Evolutionary conservation across 2,888 invertebrate species (phyloP), one percentile per base, ranked within the genome.

Genomic region (Lochmaea crataegi): DNA sequence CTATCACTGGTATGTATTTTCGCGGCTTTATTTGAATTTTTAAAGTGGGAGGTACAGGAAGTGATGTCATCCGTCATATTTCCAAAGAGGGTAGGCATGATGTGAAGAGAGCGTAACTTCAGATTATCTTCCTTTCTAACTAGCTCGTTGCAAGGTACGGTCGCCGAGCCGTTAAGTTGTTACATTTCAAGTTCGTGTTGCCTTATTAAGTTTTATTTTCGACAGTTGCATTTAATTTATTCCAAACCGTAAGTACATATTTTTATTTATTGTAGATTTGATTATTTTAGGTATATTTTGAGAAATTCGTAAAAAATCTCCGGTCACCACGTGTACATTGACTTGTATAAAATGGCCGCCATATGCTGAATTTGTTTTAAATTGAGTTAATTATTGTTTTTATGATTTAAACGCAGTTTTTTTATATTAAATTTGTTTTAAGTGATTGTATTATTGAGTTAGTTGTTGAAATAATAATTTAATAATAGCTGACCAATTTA

Each of bases 61-160:
- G 67, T 79, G 80, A 80, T 79, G 78, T 79, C 78, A 78, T 66
- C 58, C 14, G 51, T 45, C 64, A 69, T 57, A 65, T 32, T 42
- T 53, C 60, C 78, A 58, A 76, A 76, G 75, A 80, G 76, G 75
- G 78, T 65, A n/a, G 63, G 48, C 22, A 61, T 53, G 67, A 76
- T 75, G 76, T 74, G 82, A 80, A 80, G 79, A 78, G 80, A 80
- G 78, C 79, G 79, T 78, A 80, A 80, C 78, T 76, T 77, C 80
- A 76, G 77, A 78, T 77, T 77, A 81, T 85, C 85, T 82, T 86
- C 85, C 86, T 87, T 87, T 87, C 84, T 84, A 82, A 85, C 84
- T 84, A 81, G 84, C 81, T 84, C 85, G 83, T 85, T 84, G 82
- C 78, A 78, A 82, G 81, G 86, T 86, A 83, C 81, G 84, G 86